Evolutionary conservation across 64 coral and sea anemone species (phyloP), one percentile per base, ranked within the genome.

Genomic region (Cladopsammia gracilis): DNA sequence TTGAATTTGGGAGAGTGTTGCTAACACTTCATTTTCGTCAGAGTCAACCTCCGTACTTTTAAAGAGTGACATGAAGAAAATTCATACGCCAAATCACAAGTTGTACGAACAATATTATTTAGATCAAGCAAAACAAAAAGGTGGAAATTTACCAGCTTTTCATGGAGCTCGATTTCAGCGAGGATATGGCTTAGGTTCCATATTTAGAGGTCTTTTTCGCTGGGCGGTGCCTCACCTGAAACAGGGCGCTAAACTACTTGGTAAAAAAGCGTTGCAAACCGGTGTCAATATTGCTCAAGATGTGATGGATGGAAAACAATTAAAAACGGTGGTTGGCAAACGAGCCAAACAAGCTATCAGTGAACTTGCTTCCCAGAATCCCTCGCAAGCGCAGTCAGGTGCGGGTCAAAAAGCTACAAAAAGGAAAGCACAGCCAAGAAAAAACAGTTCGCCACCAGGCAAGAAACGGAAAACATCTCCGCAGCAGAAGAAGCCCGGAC

Each of bases 1-100:
- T 85, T 65, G 82, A 85, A 15, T 85, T 65, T 12, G 82, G 82
- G 62, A 68, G 50, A 68, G 60, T 85, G 82, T 67, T 85, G 60
- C 25, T 85, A 14, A 61, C 62, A 49, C 82, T 85, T 42, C 82
- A 85, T 65, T 85, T 85, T 85, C 42, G 61, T 62, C 61, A 85
- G 82, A 61, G 43, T 10, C 67, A 24, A 60, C 82, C 61, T 22
- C 19, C 60, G 42, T 67, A 85, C 61, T 58, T 83, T 4, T 83
- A 83, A 58, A 25, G 1, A 64, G 10, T 57, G 54, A 57, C 7
- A 34, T 62, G 58, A 44, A 45, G 65, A 68, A n/a, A 68, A 68
- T 68, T 25, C 65, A 68, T 34, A 34, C 34, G 34, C 34, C 34
- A 34, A 34, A 34, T 34, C 34, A 34, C 34, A 68, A 68, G n/a